These are phyloP conservation scores for Lasaia peninsularis DNA, from an alignment of 1,140 invertebrate species.

Conservation along the genomic window DNA sequence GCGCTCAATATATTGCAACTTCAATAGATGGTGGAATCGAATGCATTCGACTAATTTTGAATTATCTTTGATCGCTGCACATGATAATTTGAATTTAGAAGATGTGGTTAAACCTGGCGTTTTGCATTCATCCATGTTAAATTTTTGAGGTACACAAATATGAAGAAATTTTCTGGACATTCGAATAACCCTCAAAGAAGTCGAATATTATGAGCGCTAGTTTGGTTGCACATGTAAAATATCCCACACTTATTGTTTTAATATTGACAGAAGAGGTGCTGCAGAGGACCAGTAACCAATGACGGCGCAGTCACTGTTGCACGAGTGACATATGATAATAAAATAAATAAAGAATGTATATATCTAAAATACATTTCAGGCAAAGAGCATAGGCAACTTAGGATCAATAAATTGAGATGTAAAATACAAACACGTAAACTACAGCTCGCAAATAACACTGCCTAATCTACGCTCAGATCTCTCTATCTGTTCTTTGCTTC, in stretches of 20 bases:
- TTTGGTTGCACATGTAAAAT: constrained; percentile 63
- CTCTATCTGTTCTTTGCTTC: constrained; percentile 64
- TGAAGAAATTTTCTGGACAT: not conserved
- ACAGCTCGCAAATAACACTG: constrained; percentile 71
- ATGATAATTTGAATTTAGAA: not conserved
- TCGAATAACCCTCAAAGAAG: constrained; percentile 37
- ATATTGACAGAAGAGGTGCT: constrained; percentile 52
- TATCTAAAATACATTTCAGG: constrained; percentile 36
- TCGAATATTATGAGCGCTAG: constrained; percentile 61
- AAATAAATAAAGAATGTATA: constrained; percentile 26
- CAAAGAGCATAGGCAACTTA: constrained; percentile 53
- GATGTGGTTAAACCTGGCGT: not conserved
- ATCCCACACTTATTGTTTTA: constrained; percentile 51
- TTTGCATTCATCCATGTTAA: not conserved
- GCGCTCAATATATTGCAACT: constrained; percentile 66
- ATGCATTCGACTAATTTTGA: constrained; percentile 1
- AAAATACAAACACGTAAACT: constrained; percentile 41
- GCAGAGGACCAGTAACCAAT: constrained; percentile 63
- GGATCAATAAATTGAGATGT: constrained; percentile 25
- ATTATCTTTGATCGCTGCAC: not conserved
- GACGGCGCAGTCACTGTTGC: constrained; percentile 41
- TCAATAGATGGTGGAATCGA: constrained; percentile 33
- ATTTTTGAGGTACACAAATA: not conserved
- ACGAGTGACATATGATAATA: constrained; percentile 33
- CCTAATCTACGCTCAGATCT: constrained; percentile 70